Evolutionary conservation across 2,888 invertebrate genomes (phyloP).

Genomic region (Xestia xanthographa): DNA sequence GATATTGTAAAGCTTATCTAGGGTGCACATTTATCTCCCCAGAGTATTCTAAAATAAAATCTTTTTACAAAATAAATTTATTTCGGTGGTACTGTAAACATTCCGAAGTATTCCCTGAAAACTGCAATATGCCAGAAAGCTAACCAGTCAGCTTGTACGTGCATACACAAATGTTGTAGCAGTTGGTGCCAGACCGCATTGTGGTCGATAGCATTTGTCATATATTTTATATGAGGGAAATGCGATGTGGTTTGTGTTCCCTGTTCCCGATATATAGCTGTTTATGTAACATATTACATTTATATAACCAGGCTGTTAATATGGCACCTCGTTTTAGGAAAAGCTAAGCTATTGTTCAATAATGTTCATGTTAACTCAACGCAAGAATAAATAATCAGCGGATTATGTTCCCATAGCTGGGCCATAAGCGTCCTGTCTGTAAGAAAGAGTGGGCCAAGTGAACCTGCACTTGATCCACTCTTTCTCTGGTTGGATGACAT

Average conservation of each 20-base stretch:
- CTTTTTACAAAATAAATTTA: neutral
- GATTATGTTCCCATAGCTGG: neutral
- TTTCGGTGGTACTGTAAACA: conserved; percentile 16
- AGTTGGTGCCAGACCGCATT: conserved; percentile 61
- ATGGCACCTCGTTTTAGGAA: neutral
- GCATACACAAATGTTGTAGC: conserved; percentile 34
- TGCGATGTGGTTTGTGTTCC: conserved; percentile 33
- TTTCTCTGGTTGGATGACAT: no score
- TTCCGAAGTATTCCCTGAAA: conserved; percentile 31
- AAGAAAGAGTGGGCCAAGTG: neutral
- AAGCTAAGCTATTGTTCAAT: neutral
- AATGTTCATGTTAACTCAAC: neutral
- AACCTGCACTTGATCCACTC: no score
- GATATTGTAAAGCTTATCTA: neutral
- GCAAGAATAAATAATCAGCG: neutral
- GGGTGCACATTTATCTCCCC: neutral
- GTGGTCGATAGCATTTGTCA: conserved; percentile 56
- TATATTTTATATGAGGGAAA: conserved; percentile 49
- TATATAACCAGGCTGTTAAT: neutral
- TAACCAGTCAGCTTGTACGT: conserved; percentile 14
- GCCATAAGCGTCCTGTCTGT: neutral
- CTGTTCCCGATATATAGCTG: neutral
- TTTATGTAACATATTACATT: neutral
- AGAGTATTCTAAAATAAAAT: neutral
- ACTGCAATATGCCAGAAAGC: conserved; percentile 38